Conservation (phyloP, 2,113 vertebrate species). For the Collichthys lucidus region DNA sequence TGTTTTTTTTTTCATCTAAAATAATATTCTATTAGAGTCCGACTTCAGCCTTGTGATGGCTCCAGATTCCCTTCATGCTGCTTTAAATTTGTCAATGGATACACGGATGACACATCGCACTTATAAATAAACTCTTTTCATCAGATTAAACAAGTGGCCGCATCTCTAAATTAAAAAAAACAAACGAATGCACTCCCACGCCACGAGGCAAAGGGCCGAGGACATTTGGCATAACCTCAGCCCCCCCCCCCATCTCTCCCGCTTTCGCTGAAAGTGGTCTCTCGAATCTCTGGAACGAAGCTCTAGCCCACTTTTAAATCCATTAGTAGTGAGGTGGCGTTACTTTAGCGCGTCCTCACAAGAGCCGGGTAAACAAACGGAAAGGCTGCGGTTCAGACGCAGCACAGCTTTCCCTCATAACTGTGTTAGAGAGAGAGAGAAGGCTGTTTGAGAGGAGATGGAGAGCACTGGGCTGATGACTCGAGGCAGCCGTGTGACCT, state of each 20-base stretch:
- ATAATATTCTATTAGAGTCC: conserved; percentile 13
- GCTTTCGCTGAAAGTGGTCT: conserved; percentile 53
- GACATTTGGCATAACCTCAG: conserved; percentile 53
- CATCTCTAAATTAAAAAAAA: conserved; percentile 36
- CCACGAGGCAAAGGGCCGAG: conserved; percentile 17
- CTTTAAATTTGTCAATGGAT: conserved; percentile 48
- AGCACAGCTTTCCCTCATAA: conserved; percentile 54
- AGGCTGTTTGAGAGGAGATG: conserved; percentile 70
- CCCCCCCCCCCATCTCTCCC: neutral
- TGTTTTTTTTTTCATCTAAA: conserved; percentile 4
- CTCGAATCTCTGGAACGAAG: conserved; percentile 67
- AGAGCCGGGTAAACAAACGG: conserved; percentile 64
- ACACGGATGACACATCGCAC: conserved; percentile 35
- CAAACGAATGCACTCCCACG: conserved; percentile 39
- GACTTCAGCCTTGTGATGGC: conserved; percentile 25
- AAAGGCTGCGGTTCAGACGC: conserved; percentile 49
- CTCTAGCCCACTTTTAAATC: conserved; percentile 68
- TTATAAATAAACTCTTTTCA: conserved; percentile 32
- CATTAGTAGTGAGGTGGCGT: conserved; percentile 74
- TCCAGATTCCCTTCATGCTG: conserved; percentile 17
- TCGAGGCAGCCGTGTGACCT: conserved; percentile 77
- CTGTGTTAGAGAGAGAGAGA: conserved; percentile 42
- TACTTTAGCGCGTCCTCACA: conserved; percentile 58
- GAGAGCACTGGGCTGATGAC: conserved; percentile 69
- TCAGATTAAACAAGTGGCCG: conserved; percentile 21